Evolutionary conservation across 2,888 invertebrate species (phyloP), one percentile per base, ranked within the genome.

Genomic region (Litoditis marina): DNA sequence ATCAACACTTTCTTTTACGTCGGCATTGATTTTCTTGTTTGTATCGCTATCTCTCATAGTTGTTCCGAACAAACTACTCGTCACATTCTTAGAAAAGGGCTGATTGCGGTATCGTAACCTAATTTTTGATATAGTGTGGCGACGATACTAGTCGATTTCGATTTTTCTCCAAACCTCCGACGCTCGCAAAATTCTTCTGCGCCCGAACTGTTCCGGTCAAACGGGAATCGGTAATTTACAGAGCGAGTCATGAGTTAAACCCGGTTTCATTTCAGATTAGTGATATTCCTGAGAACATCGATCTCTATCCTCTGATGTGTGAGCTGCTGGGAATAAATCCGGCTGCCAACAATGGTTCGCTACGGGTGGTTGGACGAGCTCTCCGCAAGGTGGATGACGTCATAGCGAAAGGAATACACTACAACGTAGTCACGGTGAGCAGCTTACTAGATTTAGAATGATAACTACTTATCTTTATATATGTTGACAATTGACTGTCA

Each of bases 251-350:
- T n/a, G n/a, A 52, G 19, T 19, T n/a, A 25, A 7, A 50, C 28
- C 7, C 19, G 2, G 28, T 44, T 6, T n/a, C n/a, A 46, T 69
- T 76, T 46, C 65, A 60, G 47, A 74, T 81, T 11, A 68, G 78
- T 16, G 71, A 86, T 4, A 87, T 88, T 0, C 88, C 90, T 69
- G 84, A 87, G 59, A 88, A 86, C 52, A 86, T 90, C 19, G 89
- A 90, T 83, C 82, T 90, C 49, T 89, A 87, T 79, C 87, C 88
- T 34, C 82, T 90, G 25, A 87, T 89, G 76, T 88, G 88, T 75
- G 83, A 87, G 68, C 85, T 89, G 49, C 83, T 89, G 5, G 84
- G 87, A 34, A 77, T 89, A 22, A 74, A 84, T 4, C 85, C 87
- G 0, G 83, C 84, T 1, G 79, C 84, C 16, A 83, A 84, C 65